Conservation (phyloP, 2,888 invertebrate species). For the Phania funesta region DNA sequence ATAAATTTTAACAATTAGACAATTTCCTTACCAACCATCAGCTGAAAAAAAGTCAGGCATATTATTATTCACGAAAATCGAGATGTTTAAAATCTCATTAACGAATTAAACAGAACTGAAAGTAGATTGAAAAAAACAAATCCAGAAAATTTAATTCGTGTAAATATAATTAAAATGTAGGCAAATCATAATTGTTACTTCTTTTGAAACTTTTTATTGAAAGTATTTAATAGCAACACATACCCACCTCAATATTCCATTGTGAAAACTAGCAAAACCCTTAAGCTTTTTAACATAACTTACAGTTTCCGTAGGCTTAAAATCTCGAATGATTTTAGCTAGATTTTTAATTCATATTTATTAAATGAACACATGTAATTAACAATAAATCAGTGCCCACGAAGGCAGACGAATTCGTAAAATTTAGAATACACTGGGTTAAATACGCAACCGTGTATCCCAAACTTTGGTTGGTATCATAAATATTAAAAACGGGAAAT, state of each 20-base stretch:
- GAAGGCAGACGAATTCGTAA: slow-evolving; percentile 56
- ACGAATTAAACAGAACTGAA: slow-evolving; percentile 58
- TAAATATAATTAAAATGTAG: too few species aligned
- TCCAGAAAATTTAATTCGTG: too few species aligned
- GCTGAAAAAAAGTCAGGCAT: slow-evolving; percentile 69
- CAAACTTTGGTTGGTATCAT: slow-evolving; percentile 20
- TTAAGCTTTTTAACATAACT: slow-evolving; percentile 61
- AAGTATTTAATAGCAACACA: too few species aligned
- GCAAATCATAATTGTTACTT: too few species aligned
- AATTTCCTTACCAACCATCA: slow-evolving; percentile 65
- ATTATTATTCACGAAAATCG: slow-evolving; percentile 69
- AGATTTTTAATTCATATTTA: slow-evolving; percentile 70
- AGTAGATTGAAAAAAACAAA: background rate
- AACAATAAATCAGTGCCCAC: slow-evolving; percentile 69
- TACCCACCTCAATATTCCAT: slow-evolving; percentile 67
- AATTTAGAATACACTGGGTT: slow-evolving; percentile 50
- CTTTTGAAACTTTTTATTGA: background rate
- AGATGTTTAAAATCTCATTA: slow-evolving; percentile 65
- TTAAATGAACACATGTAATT: slow-evolving; percentile 60
- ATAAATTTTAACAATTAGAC: slow-evolving; percentile 68
- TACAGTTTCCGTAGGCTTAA: slow-evolving; percentile 63
- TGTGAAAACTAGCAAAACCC: slow-evolving; percentile 63
- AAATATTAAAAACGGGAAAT: slow-evolving; percentile 65
- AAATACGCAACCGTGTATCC: slow-evolving; percentile 57
- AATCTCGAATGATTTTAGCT: slow-evolving; percentile 55